phyloP scores from a whole-genome alignment of 2,113 vertebrate species.

The Rafetus swinhoei region DNA sequence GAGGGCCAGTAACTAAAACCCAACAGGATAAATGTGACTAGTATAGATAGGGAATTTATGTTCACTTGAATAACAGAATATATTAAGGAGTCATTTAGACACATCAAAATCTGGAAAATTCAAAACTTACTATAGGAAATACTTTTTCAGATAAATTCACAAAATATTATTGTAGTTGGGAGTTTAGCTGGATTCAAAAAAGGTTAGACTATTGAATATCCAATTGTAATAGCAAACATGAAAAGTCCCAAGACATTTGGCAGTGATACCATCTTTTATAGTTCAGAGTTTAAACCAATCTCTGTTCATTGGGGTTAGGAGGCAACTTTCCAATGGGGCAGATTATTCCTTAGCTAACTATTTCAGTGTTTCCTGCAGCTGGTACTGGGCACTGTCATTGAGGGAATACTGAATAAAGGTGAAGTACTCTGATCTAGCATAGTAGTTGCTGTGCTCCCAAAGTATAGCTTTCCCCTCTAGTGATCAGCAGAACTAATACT shows the following conservation, averaged over 20 bases:
- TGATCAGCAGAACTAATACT: slow-evolving; percentile 10
- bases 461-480: not conserved
- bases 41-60: not conserved
- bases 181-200: not conserved
- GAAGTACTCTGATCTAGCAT: not conserved
- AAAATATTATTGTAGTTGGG: not conserved
- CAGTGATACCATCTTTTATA: not conserved
- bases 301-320: not conserved
- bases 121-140: not conserved
- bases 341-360: not conserved
- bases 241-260: not conserved
- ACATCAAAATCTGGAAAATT: not conserved
- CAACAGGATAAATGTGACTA: not conserved
- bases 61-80: not conserved
- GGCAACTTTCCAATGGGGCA: accelerated
- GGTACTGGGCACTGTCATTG: not conserved
- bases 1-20: not conserved
- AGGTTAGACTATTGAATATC: not conserved
- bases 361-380: not conserved
- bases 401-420: not conserved
- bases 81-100: not conserved
- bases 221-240: not conserved
- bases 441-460: not conserved
- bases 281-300: not conserved
- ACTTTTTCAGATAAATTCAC: accelerated